Base-by-base conservation (phyloP, 2,113 vertebrate species). In the Noturus placidus region DNA sequence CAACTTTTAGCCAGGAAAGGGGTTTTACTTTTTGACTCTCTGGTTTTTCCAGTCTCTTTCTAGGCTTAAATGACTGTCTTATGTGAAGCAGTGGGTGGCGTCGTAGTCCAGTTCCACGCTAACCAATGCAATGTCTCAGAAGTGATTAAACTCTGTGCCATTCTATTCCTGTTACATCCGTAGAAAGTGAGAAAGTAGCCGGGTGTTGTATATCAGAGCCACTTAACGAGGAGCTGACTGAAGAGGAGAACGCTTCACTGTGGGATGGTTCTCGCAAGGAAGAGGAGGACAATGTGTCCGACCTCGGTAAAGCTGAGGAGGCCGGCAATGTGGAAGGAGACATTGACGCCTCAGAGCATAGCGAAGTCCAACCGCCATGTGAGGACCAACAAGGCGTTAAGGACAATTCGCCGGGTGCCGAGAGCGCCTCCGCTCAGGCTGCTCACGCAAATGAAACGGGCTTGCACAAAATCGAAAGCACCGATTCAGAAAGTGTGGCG, bases 141-240 rank as follows among this genome's bases (percentile, higher is more conserved):
- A 97, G 97, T 99, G 95, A 99, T 99, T 99, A 99, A 99, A 99
- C 96, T 97, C 96, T 99, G 97, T 99, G 97, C 98, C 97, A 97
- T 99, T 99, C 97, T 99, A 99, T 99, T 99, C 98, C 98, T 98
- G 96, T 97, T 97, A 97, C 97, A 97, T 98, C 97, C 97, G 97
- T 99, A 99, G 98, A 99, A 99, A 97, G 97, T 98, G 98, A 98
- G 96, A 99, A 98, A 98, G 97, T 99, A 97, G 97, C 98, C 96
- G 97, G 97, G 97, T 97, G 96, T 98, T 98, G 97, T 99, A 98
- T 97, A 96, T 97, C 97, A 98, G 97, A 99, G 95, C 95, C 95
- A 91, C 96, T 97, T 97, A 98, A 97, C 93, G 97, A 99, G 97
- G 98, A 98, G 90, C 91, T 82, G 96, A 93, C 93, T 88, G 96